phyloP scores from a whole-genome alignment of 2,888 invertebrate species.

The Nycteola revayana region DNA sequence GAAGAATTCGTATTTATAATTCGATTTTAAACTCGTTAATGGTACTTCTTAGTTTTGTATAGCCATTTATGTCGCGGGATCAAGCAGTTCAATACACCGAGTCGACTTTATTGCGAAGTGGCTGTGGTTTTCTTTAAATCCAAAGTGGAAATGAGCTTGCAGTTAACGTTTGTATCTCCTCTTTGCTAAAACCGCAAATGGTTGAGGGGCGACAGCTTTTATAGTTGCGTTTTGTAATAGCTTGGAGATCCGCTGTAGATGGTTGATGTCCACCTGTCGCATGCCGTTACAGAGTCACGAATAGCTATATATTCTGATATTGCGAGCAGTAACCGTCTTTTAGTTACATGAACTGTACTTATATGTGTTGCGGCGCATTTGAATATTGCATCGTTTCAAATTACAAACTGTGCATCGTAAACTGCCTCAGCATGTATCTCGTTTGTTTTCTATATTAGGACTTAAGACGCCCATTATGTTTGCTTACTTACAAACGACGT shows the following conservation, averaged over 20 bases:
- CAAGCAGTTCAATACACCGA: conserved; percentile 27
- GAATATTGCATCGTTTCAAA: no score
- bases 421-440: no score
- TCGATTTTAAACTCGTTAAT: no score
- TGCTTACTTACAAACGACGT: conserved; percentile 9
- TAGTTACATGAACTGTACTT: no score
- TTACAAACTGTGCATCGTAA: no score
- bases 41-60: conserved; percentile 1
- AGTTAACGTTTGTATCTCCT: conserved; percentile 56
- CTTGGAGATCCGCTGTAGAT: conserved; percentile 48
- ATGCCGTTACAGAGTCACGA: conserved; percentile 52
- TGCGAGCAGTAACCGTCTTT: no score
- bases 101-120: conserved; percentile 45
- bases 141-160: conserved; percentile 65
- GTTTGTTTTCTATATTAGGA: conserved; percentile 13
- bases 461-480: conserved; percentile 12
- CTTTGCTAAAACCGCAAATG: conserved; percentile 64
- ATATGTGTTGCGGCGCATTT: no score
- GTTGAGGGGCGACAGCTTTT: conserved; percentile 50
- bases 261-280: conserved; percentile 61
- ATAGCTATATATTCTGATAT: conserved; percentile 15
- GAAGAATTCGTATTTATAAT: no score
- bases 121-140: conserved; percentile 64
- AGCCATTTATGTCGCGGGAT: conserved; percentile 9
- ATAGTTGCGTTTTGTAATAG: conserved; percentile 52